These are phyloP conservation scores for Strigamia transsilvanica DNA, from an alignment of 2,888 invertebrate genomes.

Conservation along the genomic window DNA sequence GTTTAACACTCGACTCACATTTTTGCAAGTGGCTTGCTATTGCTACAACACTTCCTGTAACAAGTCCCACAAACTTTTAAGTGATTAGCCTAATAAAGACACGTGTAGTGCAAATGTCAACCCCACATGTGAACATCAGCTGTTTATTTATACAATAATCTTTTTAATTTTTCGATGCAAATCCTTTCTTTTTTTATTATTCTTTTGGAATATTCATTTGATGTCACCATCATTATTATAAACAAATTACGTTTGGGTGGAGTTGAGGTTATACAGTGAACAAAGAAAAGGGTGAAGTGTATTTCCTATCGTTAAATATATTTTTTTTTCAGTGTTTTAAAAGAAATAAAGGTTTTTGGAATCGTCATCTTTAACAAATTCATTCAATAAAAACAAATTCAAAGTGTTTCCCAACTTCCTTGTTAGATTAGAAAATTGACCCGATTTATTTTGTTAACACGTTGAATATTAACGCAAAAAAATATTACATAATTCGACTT, in stretches of 20 bases:
- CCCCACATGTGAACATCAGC: neutral
- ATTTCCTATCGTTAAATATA: neutral
- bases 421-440: neutral
- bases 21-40: neutral
- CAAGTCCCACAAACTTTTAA: neutral
- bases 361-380: neutral
- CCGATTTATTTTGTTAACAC: neutral
- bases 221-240: neutral
- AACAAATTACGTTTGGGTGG: neutral
- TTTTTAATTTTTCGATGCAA: too few relatives aligned
- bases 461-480: neutral
- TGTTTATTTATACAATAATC: neutral
- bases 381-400: constrained; percentile 6
- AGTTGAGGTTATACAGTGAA: neutral
- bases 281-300: neutral
- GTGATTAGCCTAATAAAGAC: neutral
- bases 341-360: neutral
- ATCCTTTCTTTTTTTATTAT: neutral
- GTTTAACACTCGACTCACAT: too few relatives aligned
- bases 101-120: neutral
- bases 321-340: neutral
- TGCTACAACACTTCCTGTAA: neutral
- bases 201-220: neutral
- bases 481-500: neutral
- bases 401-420: neutral